A percentile compares a stretch with the other conserved stretches of the same genome.
Evolutionary conservation across 2,888 invertebrate genomes (phyloP).

Genomic region (Troilus luridus): DNA sequence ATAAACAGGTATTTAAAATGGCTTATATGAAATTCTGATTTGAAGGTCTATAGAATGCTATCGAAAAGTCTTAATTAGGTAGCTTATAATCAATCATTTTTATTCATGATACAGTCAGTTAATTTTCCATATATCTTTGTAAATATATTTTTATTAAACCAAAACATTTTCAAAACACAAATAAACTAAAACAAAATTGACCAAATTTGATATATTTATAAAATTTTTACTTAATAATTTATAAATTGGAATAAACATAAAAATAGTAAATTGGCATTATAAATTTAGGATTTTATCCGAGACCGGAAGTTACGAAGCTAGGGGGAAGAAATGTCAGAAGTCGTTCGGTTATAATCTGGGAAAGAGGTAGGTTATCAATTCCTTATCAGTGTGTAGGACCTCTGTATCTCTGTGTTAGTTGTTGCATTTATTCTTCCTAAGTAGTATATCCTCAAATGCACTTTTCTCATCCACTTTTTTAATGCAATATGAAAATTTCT

Average conservation of each 20-base stretch:
- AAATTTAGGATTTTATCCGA: conserved; percentile 31
- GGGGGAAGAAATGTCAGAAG: conserved; percentile 47
- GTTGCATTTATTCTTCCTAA: conserved; percentile 4
- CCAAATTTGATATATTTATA: not conserved
- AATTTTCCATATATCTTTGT: not conserved
- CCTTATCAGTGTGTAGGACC: conserved; percentile 24
- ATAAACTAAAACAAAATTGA: too few species aligned
- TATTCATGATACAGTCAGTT: not conserved
- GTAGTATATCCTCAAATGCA: conserved; percentile 42
- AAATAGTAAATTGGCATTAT: conserved; percentile 43
- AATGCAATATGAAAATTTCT: not conserved
- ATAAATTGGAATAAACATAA: conserved; percentile 34
- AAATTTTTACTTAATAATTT: not conserved
- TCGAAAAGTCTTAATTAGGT: not conserved
- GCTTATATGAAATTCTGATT: too few species aligned
- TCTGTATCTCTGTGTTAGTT: not conserved
- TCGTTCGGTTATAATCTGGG: conserved; percentile 40
- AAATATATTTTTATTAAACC: not conserved
- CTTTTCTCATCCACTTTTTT: not conserved
- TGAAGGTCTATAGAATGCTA: too few species aligned
- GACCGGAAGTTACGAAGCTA: conserved; percentile 40
- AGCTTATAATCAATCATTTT: not conserved
- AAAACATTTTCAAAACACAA: not conserved
- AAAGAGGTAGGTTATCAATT: conserved; percentile 31
- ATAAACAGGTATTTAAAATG: too few species aligned